Evolutionary conservation across 1,140 invertebrate species (phyloP).

Genomic region (Phymorhynchus buccinoides): DNA sequence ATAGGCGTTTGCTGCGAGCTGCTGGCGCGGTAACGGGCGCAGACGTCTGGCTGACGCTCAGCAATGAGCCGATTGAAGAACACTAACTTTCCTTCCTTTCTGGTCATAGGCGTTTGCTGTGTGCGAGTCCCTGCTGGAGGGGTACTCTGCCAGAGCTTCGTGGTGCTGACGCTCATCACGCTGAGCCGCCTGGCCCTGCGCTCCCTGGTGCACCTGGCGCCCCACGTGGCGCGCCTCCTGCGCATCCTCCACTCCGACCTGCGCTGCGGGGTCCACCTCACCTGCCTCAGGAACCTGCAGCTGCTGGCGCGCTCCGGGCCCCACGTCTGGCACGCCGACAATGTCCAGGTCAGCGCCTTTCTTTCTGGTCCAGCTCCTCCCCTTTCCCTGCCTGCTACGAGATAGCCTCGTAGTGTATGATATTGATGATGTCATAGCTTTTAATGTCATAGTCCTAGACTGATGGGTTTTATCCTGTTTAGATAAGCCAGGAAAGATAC

Average conservation of each 20-base stretch:
- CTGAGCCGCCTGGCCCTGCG: conserved; percentile 89
- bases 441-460: no score
- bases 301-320: conserved; percentile 81
- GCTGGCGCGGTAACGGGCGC: no score
- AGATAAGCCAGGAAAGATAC: no score
- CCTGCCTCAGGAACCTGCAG: conserved; percentile 83
- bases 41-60: no score
- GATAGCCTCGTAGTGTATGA: no score
- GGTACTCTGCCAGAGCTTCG: conserved; percentile 90
- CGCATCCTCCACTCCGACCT: conserved; percentile 79
- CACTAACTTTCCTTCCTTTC: no score
- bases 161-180: conserved; percentile 88
- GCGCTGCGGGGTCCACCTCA: conserved; percentile 82
- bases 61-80: no score
- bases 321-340: conserved; percentile 85
- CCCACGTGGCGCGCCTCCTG: conserved; percentile 80
- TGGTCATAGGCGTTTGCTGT: conserved; percentile 82
- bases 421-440: no score
- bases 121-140: conserved; percentile 86
- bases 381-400: no score
- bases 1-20: no score
- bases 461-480: no score
- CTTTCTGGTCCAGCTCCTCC: neutral
- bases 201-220: conserved; percentile 91
- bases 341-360: conserved; percentile 76